Percentiles rank a stretch among this genome's conserved stretches.
Evolutionary conservation across 1,140 invertebrate genomes (phyloP).

Genomic region (Ridgeia piscesae): DNA sequence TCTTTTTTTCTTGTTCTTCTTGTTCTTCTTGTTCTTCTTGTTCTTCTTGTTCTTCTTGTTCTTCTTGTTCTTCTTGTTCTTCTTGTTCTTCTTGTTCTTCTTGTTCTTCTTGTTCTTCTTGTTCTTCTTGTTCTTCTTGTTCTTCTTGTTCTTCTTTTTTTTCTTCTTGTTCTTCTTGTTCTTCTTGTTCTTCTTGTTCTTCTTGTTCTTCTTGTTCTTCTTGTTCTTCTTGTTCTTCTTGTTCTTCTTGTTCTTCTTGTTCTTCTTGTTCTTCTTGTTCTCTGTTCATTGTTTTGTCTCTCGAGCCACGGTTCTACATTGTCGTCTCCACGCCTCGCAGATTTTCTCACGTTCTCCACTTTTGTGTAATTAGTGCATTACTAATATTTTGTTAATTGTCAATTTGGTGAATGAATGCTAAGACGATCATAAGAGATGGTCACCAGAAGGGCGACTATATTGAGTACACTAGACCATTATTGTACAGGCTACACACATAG

Average conservation of each 20-base stretch:
- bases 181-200: slow-evolving; percentile 15
- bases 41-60: no score
- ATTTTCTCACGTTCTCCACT: no score
- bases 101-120: not conserved
- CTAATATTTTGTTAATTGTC: no score
- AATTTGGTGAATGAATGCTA: no score
- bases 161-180: slow-evolving; percentile 8
- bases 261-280: slow-evolving; percentile 55
- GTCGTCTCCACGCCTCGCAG: no score
- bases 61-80: not conserved
- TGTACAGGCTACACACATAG: no score
- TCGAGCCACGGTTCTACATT: no score
- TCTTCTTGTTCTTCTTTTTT: slow-evolving; percentile 13
- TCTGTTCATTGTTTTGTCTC: no score
- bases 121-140: slow-evolving; percentile 13
- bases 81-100: not conserved
- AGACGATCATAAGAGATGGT: no score
- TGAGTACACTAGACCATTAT: no score
- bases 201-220: slow-evolving; percentile 22
- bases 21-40: not conserved
- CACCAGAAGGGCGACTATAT: no score
- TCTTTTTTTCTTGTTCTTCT: slow-evolving; percentile 8
- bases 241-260: slow-evolving; percentile 19
- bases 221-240: slow-evolving; percentile 26
- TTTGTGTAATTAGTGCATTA: no score